Conservation (phyloP, 2,797 vertebrate species). For the Danio tinwini region DNA sequence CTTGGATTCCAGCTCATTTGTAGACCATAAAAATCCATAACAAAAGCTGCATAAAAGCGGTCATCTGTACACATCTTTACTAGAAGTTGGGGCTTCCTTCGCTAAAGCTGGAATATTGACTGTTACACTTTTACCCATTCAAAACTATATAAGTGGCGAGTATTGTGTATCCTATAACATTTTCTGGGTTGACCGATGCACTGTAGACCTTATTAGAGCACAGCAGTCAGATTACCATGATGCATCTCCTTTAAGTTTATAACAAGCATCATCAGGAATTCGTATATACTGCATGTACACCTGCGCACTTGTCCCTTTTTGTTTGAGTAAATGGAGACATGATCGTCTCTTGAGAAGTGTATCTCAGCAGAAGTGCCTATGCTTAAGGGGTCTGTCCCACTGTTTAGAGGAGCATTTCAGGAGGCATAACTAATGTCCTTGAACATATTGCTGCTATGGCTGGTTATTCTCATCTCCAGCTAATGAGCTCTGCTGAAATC, state of each 20-base stretch:
- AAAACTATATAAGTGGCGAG: no score
- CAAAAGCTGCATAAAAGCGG: no score
- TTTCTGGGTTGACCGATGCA: no score
- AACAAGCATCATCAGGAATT: background rate
- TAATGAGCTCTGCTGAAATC: constrained; percentile 43
- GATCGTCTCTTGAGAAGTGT: background rate
- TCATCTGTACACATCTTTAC: no score
- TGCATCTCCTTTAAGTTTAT: background rate
- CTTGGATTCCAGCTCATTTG: no score
- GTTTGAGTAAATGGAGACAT: background rate
- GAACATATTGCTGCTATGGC: constrained; percentile 50
- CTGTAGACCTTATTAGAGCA: no score
- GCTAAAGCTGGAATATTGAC: no score
- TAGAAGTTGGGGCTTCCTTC: no score
- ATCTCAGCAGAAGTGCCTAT: constrained; percentile 11
- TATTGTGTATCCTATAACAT: no score
- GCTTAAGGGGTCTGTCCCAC: constrained; percentile 9
- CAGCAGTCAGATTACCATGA: no score
- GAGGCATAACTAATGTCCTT: constrained; percentile 32
- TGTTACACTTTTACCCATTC: no score
- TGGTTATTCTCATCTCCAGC: constrained; percentile 43
- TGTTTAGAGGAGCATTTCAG: constrained; percentile 8
- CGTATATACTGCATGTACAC: constrained; percentile 9
- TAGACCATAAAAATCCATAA: no score
- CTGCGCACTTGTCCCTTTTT: background rate